These are phyloP conservation scores for Sphaeramia orbicularis DNA, from an alignment of 2,797 vertebrate genomes.

Conservation along the genomic window DNA sequence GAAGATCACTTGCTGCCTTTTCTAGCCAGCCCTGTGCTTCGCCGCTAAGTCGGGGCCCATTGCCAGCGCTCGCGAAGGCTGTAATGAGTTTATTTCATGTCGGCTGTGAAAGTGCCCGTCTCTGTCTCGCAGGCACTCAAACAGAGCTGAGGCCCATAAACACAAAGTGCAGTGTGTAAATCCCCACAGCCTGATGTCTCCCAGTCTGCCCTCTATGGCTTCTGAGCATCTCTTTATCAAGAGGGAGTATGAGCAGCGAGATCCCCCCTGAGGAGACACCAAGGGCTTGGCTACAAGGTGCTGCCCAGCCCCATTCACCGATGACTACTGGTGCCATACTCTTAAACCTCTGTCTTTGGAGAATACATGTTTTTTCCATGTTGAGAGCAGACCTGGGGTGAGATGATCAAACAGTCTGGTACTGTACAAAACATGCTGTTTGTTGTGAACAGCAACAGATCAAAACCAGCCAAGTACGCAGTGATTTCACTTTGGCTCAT, in stretches of 20 bases:
- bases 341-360: constrained; percentile 41
- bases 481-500: constrained; percentile 49
- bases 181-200: constrained; percentile 69
- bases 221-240: constrained; percentile 74
- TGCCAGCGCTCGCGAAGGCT: constrained; percentile 71
- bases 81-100: constrained; percentile 86
- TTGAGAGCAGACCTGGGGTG: constrained; percentile 26
- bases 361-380: constrained; percentile 26
- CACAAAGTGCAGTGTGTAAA: constrained; percentile 83
- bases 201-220: constrained; percentile 66
- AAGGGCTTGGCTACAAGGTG: constrained; percentile 22
- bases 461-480: constrained; percentile 51
- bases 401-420: constrained; percentile 43
- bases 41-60: constrained; percentile 64
- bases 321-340: constrained; percentile 36
- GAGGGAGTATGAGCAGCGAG: constrained; percentile 45
- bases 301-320: constrained; percentile 21
- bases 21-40: constrained; percentile 49
- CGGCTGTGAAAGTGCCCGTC: constrained; percentile 82
- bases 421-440: constrained; percentile 22
- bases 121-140: constrained; percentile 81
- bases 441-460: constrained; percentile 53
- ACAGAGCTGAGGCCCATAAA: constrained; percentile 82
- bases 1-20: constrained; percentile 66
- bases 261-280: constrained; percentile 48